Evolutionary conservation across 2,113 vertebrate species (phyloP), one percentile per base, ranked within the genome.

Genomic region (Mastomys coucha): DNA sequence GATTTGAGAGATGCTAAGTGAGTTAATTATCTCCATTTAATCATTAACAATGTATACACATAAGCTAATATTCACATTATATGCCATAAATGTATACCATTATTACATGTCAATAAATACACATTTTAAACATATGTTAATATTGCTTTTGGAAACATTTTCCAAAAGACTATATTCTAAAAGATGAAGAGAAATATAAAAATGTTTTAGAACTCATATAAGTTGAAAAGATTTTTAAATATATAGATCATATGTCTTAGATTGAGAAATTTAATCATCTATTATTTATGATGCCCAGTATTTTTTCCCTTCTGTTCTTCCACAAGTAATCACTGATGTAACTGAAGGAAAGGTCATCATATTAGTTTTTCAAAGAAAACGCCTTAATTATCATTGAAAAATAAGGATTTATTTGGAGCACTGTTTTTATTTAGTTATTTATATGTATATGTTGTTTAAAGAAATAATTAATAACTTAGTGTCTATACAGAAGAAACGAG

Each of bases 191-290:
- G 33, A 16, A 84, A 60, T 67, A 39, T 67, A 63, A 81, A 87
- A 63, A 6, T 49, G 5, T n/a, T 88, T 97, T 49, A 86, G 17
- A 19, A 60, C 10, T 73, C 26, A 49, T 12, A 8, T 24, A 67
- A 91, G 78, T 73, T 86, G n/a, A 76, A 65, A 56, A 72, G 19
- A 51, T 51, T 86, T 86, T 91, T 88, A 88, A 90, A 91, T 58
- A 58, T 20, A 31, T 56, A 70, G 7, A 1, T 53, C 49, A 51
- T 7, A 1, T 69, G 56, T 95, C 56, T 67, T 36, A 58, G 24
- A 53, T 3, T 88, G 67, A 58, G 69, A n/a, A 16, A 58, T 89
- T 73, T 63, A 67, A 26, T 63, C 51, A 56, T 42, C 5, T 42
- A 11, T 63, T 60, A 11, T 87, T 77, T 49, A n/a, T 65, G 31